Percentiles rank a stretch among this genome's conserved stretches.
Evolutionary conservation across 2,113 vertebrate genomes (phyloP).

Genomic region (Nestor notabilis): DNA sequence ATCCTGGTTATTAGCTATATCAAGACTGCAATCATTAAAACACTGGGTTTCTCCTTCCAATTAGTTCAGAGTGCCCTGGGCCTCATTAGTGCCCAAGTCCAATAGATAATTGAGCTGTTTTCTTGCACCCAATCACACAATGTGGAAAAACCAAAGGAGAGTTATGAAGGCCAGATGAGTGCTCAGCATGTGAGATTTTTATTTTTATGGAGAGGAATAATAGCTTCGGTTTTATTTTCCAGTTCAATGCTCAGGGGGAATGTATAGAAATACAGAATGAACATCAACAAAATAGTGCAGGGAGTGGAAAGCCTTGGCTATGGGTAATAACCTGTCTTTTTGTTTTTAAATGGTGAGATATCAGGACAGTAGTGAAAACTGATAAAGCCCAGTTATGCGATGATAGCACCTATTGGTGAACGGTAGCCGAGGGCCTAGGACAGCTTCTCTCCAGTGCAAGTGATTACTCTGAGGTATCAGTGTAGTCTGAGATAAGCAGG

Average conservation of each 20-base stretch:
- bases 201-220: conserved; percentile 52
- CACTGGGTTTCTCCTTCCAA: conserved; percentile 20
- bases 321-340: not conserved
- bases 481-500: not conserved
- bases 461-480: not conserved
- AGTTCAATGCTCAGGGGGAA: conserved; percentile 3
- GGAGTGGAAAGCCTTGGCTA: not conserved
- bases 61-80: conserved; percentile 25
- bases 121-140: not conserved
- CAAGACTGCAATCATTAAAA: conserved; percentile 44
- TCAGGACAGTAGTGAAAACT: not conserved
- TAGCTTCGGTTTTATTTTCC: conserved; percentile 58
- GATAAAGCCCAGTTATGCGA: not conserved
- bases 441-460: not conserved
- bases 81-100: conserved; percentile 45
- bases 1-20: conserved; percentile 25
- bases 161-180: not conserved
- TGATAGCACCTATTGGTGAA: not conserved
- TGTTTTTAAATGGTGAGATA: not conserved
- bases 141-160: not conserved
- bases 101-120: conserved; percentile 47
- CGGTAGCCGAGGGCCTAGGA: not conserved
- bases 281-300: conserved; percentile 11
- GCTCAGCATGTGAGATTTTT: conserved; percentile 51
- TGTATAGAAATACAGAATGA: conserved; percentile 40